Evolutionary conservation across 2,888 invertebrate species (phyloP).

Genomic region (Pollenia griseotomentosa): DNA sequence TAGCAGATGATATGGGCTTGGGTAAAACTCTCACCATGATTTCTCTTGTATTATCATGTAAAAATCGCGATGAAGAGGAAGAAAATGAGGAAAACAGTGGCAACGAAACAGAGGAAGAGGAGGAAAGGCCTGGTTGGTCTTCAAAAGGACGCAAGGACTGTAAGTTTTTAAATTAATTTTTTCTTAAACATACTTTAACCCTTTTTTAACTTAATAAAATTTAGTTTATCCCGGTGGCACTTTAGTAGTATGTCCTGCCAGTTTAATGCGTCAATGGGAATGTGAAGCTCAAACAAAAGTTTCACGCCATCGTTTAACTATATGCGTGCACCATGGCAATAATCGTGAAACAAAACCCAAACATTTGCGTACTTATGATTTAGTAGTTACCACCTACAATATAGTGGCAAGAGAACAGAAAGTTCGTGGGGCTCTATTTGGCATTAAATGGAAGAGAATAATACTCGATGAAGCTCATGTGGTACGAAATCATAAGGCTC

Average conservation of each 20-base stretch:
- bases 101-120: slow-evolving; percentile 76
- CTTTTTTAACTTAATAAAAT: neutral
- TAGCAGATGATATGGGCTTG: slow-evolving; percentile 87
- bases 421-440: slow-evolving; percentile 86
- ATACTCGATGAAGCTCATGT: slow-evolving; percentile 97
- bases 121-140: slow-evolving; percentile 76
- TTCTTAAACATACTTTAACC: neutral
- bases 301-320: slow-evolving; percentile 86
- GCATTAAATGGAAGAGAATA: slow-evolving; percentile 92
- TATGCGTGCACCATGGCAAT: slow-evolving; percentile 92
- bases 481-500: slow-evolving; percentile 94
- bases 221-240: slow-evolving; percentile 88
- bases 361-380: slow-evolving; percentile 88
- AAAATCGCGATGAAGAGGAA: slow-evolving; percentile 83
- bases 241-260: slow-evolving; percentile 96
- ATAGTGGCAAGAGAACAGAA: slow-evolving; percentile 88
- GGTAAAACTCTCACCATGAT: slow-evolving; percentile 93
- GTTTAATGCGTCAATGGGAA: slow-evolving; percentile 95
- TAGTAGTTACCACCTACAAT: slow-evolving; percentile 96
- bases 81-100: slow-evolving; percentile 73
- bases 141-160: slow-evolving; percentile 81
- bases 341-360: slow-evolving; percentile 88
- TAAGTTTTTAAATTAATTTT: slow-evolving; percentile 73
- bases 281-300: slow-evolving; percentile 89
- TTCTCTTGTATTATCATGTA: slow-evolving; percentile 87